phyloP scores from a whole-genome alignment of 2,113 vertebrate species.

The Clinocottus analis region DNA sequence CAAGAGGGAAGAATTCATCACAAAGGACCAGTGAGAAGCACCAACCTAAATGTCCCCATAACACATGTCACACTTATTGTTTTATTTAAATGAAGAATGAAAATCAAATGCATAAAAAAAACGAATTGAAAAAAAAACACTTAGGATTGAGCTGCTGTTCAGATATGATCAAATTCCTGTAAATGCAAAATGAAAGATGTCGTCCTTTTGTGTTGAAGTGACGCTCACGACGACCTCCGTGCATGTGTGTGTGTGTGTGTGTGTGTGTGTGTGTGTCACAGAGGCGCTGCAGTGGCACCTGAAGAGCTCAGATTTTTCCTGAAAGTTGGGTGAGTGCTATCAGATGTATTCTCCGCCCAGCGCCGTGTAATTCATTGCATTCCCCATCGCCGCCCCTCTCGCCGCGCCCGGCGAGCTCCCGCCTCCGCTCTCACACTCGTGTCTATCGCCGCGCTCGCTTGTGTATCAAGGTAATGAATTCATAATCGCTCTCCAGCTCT shows the following conservation, averaged over 20 bases:
- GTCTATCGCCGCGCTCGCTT: constrained; percentile 64
- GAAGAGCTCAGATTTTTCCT: constrained; percentile 1
- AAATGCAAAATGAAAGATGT: neutral
- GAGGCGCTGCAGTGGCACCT: neutral
- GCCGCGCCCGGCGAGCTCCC: constrained; percentile 28
- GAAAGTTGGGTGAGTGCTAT: constrained; percentile 6
- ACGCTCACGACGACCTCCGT: neutral
- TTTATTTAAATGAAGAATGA: no score
- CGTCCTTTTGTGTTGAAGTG: neutral
- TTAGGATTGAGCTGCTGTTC: neutral
- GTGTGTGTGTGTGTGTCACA: neutral
- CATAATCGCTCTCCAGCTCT: constrained; percentile 80
- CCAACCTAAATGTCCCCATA: neutral
- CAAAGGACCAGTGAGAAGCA: neutral
- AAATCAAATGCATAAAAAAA: neutral
- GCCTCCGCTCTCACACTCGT: constrained; percentile 61
- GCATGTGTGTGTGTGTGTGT: neutral
- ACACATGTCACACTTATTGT: neutral
- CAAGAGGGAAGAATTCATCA: constrained; percentile 2
- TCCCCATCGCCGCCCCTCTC: constrained; percentile 34
- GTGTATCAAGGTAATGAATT: constrained; percentile 84
- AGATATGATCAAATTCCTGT: neutral
- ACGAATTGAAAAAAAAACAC: neutral
- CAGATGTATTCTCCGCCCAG: constrained; percentile 35
- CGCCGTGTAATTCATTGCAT: constrained; percentile 41